Evolutionary conservation across 2,113 vertebrate species (phyloP), one percentile per base, ranked within the genome.

Genomic region (Daboia siamensis): DNA sequence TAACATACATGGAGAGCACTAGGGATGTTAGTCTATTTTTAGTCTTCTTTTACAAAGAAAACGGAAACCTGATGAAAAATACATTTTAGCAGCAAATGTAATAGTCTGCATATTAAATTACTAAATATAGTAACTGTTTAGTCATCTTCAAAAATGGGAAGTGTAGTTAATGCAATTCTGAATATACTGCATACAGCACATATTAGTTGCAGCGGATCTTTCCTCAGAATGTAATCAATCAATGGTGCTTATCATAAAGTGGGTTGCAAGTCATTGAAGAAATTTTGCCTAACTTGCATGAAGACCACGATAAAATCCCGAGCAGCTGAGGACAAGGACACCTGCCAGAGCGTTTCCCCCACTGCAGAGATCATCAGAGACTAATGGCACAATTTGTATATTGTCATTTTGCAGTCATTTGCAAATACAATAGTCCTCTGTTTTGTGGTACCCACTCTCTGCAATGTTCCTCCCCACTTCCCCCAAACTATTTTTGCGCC

Each of bases 61-160:
- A 90, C 93, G 93, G 94, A 92, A 95, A 94, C 17, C 94, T 93
- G 94, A 92, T 61, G 59, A 94, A 96, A 93, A 96, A 96, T 92
- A 95, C 91, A 89, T 86, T 93, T 44, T 93, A 51, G 93, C 95
- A 94, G 96, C 95, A 96, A 95, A 97, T 94, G 92, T 94, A 97
- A 97, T 92, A 95, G 93, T 96, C 94, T 92, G 94, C 94, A 97
- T 85, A 91, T 95, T 95, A 39, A 96, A 96, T 95, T 94, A 93
- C 96, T 97, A 96, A 95, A 96, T 97, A 96, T 94, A 97, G 95
- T 46, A 90, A 96, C 94, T 91, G 95, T 96, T 94, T 91, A 94
- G 95, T 95, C 94, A 95, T 94, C 92, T 93, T 94, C 86, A 95
- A 95, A 95, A 96, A 96, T 95, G 96, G 95, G 95, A 91, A 94